Conservation (phyloP, 2,113 vertebrate genomes). For the Nothoprocta pentlandii region DNA sequence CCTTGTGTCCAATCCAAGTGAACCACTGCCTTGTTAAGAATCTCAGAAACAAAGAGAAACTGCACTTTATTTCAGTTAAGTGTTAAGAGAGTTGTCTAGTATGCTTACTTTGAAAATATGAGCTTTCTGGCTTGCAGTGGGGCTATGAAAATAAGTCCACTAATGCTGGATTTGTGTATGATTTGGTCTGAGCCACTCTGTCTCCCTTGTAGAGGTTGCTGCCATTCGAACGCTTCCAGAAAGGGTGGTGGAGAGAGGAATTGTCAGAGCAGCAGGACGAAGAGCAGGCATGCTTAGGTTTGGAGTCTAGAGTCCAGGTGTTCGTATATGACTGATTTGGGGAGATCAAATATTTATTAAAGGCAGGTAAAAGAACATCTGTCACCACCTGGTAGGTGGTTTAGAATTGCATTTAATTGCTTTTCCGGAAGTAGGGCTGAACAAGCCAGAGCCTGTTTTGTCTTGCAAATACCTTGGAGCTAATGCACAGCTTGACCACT, state of each 20-base stretch:
- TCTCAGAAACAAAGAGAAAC: background rate
- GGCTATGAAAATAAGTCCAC: background rate
- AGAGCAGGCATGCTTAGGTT: background rate
- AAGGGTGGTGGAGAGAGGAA: background rate
- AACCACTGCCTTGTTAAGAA: background rate
- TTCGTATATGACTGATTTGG: background rate
- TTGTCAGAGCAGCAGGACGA: background rate
- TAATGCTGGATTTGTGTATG: background rate
- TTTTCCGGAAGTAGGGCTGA: background rate
- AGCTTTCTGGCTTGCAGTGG: background rate
- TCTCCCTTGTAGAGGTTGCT: background rate
- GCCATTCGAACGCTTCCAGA: background rate
- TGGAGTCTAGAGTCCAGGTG: background rate
- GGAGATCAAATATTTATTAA: constrained; percentile 24
- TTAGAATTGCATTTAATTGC: background rate
- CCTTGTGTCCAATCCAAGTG: background rate
- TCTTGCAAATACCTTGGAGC: background rate
- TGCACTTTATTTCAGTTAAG: background rate
- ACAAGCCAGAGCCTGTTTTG: constrained; percentile 26
- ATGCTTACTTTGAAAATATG: background rate
- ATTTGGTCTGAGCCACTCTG: background rate
- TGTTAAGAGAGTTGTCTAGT: background rate
- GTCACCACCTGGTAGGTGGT: background rate
- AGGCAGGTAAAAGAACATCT: background rate
- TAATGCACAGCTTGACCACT: background rate